These are phyloP conservation scores for Ondatra zibethicus DNA, from an alignment of 2,113 vertebrate genomes.

Conservation along the genomic window DNA sequence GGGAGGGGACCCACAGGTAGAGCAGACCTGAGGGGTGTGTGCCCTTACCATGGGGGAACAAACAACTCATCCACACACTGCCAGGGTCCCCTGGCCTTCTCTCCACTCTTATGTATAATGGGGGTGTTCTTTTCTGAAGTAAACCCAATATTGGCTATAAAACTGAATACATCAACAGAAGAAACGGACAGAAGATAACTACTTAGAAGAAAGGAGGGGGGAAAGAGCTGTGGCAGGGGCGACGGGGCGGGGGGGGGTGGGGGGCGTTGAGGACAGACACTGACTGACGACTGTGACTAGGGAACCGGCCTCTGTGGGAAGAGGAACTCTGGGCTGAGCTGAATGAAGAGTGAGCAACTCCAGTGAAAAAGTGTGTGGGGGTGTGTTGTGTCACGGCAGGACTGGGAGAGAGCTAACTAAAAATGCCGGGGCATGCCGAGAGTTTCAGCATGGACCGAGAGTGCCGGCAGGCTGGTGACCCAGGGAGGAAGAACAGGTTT, in stretches of 20 bases:
- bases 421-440: neutral
- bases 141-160: neutral
- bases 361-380: neutral
- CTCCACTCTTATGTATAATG: neutral
- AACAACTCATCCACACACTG: neutral
- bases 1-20: no score
- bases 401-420: neutral
- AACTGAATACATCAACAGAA: neutral
- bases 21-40: neutral
- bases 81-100: neutral
- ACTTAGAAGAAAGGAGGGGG: neutral
- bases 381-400: neutral
- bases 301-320: neutral
- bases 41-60: neutral
- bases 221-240: neutral
- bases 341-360: neutral
- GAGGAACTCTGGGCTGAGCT: neutral
- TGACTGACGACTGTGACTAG: neutral
- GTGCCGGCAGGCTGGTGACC: neutral
- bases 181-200: neutral
- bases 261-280: neutral
- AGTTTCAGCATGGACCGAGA: neutral
- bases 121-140: neutral
- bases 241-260: rapidly evolving
- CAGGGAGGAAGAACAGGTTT: neutral